A percentile compares a stretch with the other conserved stretches of the same genome.
These are phyloP conservation scores for Cotesia chilonis DNA, from an alignment of 1,140 invertebrate genomes.

Conservation along the genomic window DNA sequence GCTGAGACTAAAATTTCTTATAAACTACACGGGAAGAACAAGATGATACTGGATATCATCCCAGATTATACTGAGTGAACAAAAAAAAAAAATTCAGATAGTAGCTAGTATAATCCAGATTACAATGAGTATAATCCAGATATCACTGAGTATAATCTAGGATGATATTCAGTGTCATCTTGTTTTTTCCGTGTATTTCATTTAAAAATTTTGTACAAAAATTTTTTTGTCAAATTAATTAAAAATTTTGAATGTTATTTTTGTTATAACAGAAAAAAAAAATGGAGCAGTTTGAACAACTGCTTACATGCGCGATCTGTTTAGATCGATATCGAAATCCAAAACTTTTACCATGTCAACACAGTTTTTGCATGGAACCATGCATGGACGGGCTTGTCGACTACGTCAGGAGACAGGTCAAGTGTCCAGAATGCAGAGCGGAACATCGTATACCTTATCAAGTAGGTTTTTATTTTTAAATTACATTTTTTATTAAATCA, in stretches of 20 bases:
- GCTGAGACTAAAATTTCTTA: too few relatives aligned
- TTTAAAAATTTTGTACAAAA: too few relatives aligned
- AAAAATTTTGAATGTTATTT: slow-evolving; percentile 26
- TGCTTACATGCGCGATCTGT: slow-evolving; percentile 97
- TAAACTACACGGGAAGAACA: too few relatives aligned
- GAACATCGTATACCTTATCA: slow-evolving; percentile 97
- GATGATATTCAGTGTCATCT: too few relatives aligned
- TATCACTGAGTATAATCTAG: too few relatives aligned
- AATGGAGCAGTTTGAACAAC: slow-evolving; percentile 97
- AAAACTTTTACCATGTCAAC: slow-evolving; percentile 98
- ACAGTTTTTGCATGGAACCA: slow-evolving; percentile 98
- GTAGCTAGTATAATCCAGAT: too few relatives aligned
- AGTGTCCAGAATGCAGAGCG: slow-evolving; percentile 98
- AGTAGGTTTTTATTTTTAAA: slow-evolving; percentile 42
- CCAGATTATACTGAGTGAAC: too few relatives aligned
- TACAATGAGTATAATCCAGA: too few relatives aligned
- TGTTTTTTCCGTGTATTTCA: too few relatives aligned
- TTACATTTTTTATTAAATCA: neutral
- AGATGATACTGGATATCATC: too few relatives aligned
- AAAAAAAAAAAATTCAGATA: too few relatives aligned
- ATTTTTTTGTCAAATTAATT: neutral
- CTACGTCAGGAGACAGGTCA: slow-evolving; percentile 93
- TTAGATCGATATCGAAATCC: slow-evolving; percentile 96
- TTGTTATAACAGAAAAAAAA: slow-evolving; percentile 53
- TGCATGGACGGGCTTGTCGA: slow-evolving; percentile 97